These are phyloP conservation scores for Sarcophaga bullata DNA, from an alignment of 1,140 invertebrate species.

Conservation along the genomic window DNA sequence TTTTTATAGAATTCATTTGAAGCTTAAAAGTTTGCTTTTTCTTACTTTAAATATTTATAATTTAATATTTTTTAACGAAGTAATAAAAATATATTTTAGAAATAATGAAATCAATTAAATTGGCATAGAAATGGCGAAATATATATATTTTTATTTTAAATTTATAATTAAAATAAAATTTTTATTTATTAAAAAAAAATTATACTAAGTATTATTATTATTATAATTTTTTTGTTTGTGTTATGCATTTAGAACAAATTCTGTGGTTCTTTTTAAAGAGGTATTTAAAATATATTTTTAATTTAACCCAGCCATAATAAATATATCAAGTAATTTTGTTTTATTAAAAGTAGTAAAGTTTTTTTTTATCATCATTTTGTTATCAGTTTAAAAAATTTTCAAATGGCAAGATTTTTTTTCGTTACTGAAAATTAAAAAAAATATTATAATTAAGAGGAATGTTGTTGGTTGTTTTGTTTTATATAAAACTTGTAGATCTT, in stretches of 20 bases:
- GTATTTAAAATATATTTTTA: not conserved
- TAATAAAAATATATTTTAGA: too few species aligned
- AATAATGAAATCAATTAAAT: not conserved
- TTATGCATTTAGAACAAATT: not conserved
- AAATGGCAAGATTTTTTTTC: conserved; percentile 11
- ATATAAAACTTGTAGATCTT: too few species aligned
- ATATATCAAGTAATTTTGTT: too few species aligned
- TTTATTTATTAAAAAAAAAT: not conserved
- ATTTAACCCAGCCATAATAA: conserved; percentile 1
- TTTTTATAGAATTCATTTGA: too few species aligned
- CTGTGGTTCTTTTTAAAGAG: not conserved
- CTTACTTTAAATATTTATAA: too few species aligned
- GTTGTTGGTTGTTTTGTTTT: too few species aligned
- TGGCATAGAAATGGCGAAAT: conserved; percentile 13
- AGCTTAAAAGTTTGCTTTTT: too few species aligned
- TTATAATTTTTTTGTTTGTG: not conserved
- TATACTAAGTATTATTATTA: not conserved
- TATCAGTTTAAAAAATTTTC: not conserved
- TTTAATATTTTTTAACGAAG: too few species aligned
- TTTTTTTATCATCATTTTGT: not conserved
- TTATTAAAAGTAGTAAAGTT: not conserved
- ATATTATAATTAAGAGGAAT: too few species aligned
- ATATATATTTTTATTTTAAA: not conserved
- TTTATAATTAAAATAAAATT: not conserved
- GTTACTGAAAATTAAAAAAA: not conserved